phyloP scores from a whole-genome alignment of 2,797 vertebrate genomes.

The Myoxocephalus aenaeus region DNA sequence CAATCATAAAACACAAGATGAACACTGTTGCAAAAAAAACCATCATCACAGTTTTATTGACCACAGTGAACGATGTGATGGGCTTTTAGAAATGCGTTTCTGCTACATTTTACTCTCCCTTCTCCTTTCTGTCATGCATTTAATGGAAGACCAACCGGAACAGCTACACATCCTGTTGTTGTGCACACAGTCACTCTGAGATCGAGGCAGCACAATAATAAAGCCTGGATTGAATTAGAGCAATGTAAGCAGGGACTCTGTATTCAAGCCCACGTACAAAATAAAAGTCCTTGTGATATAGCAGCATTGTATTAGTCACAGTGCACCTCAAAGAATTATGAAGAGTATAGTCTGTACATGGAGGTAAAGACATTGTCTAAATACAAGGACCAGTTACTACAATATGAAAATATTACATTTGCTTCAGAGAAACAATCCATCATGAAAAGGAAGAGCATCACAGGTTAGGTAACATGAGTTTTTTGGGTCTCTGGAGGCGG shows the following conservation, averaged over 20 bases:
- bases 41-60: conserved; percentile 69
- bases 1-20: conserved; percentile 32
- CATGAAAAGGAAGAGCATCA: conserved; percentile 70
- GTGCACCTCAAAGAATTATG: conserved; percentile 77
- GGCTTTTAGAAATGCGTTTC: conserved; percentile 39
- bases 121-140: conserved; percentile 34
- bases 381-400: conserved; percentile 74
- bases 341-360: conserved; percentile 71
- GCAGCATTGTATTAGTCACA: conserved; percentile 83
- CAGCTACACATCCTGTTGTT: conserved; percentile 48
- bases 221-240: conserved; percentile 52
- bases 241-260: conserved; percentile 33
- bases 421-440: conserved; percentile 71
- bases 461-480: conserved; percentile 63
- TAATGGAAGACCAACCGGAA: conserved; percentile 58
- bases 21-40: conserved; percentile 53
- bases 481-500: conserved; percentile 64
- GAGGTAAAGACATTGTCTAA: conserved; percentile 73
- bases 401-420: conserved; percentile 84
- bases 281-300: conserved; percentile 75
- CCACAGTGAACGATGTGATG: conserved; percentile 63
- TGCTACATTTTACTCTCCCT: conserved; percentile 56
- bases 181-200: conserved; percentile 59
- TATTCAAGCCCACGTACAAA: conserved; percentile 48
- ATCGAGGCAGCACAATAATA: conserved; percentile 54